Base-by-base conservation (phyloP, 2,888 invertebrate genomes). In the Meghimatium bilineatum region DNA sequence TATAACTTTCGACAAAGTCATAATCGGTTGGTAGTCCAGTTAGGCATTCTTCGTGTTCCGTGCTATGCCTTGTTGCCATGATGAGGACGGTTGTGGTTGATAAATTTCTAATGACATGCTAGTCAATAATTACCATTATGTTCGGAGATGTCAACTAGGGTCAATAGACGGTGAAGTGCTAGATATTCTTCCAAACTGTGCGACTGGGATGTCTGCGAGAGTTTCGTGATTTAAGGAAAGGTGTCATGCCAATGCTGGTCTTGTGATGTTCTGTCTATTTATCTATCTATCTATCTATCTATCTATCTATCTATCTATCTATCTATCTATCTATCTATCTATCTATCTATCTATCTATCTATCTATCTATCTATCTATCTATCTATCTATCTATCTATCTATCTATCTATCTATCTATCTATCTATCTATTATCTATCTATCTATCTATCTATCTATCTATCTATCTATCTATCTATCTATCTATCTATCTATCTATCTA, bases 381-480 rank as follows among this genome's bases (percentile, higher is more conserved):
- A n/a, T n/a, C n/a, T n/a, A n/a, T n/a, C n/a, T n/a, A n/a, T n/a
- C n/a, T n/a, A n/a, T n/a, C n/a, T n/a, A n/a, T n/a, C n/a, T n/a
- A n/a, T 60, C 66, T 66, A 29, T 66, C 29, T 66, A 66, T 66
- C 66, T 66, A 66, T 66, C 66, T 66, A 32, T 32, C n/a, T n/a
- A n/a, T n/a, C n/a, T n/a, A n/a, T n/a, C n/a, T n/a, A n/a, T n/a
- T n/a, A n/a, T n/a, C n/a, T n/a, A n/a, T n/a, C n/a, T n/a, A n/a
- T n/a, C n/a, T n/a, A n/a, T n/a, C n/a, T n/a, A n/a, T n/a, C n/a
- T 29, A 29, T 66, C 66, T 66, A 66, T 66, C 66, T 66, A 32
- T 66, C 66, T 32, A 32, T 32, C n/a, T n/a, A n/a, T n/a, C n/a
- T n/a, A n/a, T n/a, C n/a, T n/a, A n/a, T n/a, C n/a, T n/a, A n/a